Percentiles rank a stretch among this genome's conserved stretches.
These are phyloP conservation scores for Myopa testacea DNA, from an alignment of 2,888 invertebrate genomes.

Conservation along the genomic window DNA sequence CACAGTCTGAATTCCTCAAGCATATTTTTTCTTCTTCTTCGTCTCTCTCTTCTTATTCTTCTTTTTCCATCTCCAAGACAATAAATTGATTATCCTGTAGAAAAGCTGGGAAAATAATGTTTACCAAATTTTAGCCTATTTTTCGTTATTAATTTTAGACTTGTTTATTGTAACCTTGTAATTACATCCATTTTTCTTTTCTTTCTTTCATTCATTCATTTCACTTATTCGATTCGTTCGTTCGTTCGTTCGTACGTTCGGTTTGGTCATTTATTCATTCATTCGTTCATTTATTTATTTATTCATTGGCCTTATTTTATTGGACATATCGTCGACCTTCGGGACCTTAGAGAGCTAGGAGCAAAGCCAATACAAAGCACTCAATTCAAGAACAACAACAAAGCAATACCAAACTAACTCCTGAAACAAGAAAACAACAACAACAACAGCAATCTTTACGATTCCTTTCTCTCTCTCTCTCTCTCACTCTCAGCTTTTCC, in stretches of 20 bases:
- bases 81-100: no score
- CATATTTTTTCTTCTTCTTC: no score
- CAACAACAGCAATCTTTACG: conserved; percentile 30
- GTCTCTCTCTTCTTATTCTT: no score
- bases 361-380: conserved; percentile 39
- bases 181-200: conserved; percentile 56
- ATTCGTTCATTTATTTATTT: no score
- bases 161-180: conserved; percentile 63
- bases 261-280: no score
- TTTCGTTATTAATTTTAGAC: conserved; percentile 34
- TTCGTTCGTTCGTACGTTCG: no score
- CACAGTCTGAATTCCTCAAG: no score
- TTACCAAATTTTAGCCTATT: conserved; percentile 4
- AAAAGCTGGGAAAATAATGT: background rate
- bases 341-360: conserved; percentile 17
- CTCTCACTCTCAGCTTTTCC: background rate
- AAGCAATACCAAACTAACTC: background rate
- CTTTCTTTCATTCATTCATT: conserved; percentile 66
- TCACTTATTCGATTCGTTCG: conserved; percentile 52
- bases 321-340: conserved; percentile 47
- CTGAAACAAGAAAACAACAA: conserved; percentile 34
- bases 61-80: no score
- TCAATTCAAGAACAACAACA: conserved; percentile 3
- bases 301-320: conserved; percentile 53
- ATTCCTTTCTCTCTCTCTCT: background rate